Percentiles rank a stretch among this genome's conserved stretches.
phyloP scores from a whole-genome alignment of 2,888 invertebrate species.

The Oscheius sp. region DNA sequence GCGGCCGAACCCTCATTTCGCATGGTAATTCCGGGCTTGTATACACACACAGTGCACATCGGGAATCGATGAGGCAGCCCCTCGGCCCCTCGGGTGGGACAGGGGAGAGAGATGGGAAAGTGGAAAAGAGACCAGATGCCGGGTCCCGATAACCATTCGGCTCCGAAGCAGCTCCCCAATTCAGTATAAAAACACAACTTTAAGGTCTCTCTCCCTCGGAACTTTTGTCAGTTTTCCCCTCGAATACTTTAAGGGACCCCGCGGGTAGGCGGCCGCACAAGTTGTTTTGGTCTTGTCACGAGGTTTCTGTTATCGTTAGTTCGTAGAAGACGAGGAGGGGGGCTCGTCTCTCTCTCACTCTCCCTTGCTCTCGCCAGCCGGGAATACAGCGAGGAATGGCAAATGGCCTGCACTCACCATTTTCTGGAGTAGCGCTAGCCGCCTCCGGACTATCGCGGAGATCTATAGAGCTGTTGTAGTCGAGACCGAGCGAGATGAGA shows the following conservation, averaged over 20 bases:
- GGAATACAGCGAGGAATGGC: not conserved
- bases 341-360: not conserved
- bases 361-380: too few relatives aligned
- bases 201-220: too few relatives aligned
- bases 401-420: constrained; percentile 38
- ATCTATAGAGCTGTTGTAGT: constrained; percentile 50
- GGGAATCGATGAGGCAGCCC: constrained; percentile 35
- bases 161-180: not conserved
- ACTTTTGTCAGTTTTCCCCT: not conserved
- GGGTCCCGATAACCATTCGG: constrained; percentile 32
- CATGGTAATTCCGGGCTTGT: constrained; percentile 40
- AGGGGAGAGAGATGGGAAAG: constrained; percentile 10
- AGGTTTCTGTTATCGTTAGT: constrained; percentile 4
- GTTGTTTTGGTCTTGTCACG: constrained; percentile 8
- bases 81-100: not conserved
- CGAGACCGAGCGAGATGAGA: constrained; percentile 58
- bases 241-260: not conserved
- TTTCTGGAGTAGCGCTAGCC: constrained; percentile 48
- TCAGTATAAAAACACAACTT: too few relatives aligned
- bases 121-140: constrained; percentile 26
- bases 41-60: constrained; percentile 9
- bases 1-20: constrained; percentile 34
- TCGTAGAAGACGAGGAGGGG: constrained; percentile 6
- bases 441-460: constrained; percentile 43
- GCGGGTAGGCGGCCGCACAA: not conserved